Percentiles rank a stretch among this genome's conserved stretches.
Conservation (phyloP, 2,113 vertebrate genomes). For the Furnarius figulus region DNA sequence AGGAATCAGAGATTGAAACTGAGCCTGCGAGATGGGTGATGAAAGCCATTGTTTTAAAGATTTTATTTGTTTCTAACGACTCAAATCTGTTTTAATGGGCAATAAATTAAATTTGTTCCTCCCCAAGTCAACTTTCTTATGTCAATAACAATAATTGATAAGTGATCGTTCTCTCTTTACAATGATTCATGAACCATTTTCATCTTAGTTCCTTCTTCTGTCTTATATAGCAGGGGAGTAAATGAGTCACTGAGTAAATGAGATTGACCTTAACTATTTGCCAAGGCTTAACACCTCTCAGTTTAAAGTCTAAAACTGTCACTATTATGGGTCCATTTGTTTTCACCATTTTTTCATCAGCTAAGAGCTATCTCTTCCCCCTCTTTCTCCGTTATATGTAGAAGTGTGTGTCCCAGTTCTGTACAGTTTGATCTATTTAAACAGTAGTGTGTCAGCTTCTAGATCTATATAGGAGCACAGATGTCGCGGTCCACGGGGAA, state of each 20-base stretch:
- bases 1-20: background rate
- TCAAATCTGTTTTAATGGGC: background rate
- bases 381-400: background rate
- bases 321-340: background rate
- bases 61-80: background rate
- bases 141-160: background rate
- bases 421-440: background rate
- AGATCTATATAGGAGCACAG: background rate
- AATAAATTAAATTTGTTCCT: background rate
- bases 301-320: background rate
- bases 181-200: background rate
- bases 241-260: background rate
- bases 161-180: background rate
- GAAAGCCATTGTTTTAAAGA: background rate
- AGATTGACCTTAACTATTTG: background rate
- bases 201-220: background rate
- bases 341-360: background rate
- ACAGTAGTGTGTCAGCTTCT: background rate
- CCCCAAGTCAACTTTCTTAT: background rate
- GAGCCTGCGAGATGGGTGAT: background rate
- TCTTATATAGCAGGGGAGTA: background rate
- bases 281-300: background rate
- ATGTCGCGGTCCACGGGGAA: too few species aligned
- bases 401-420: accelerated
- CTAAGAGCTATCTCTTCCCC: background rate